Evolutionary conservation across 2,797 vertebrate species (phyloP).

Genomic region (Takifugu rubripes): DNA sequence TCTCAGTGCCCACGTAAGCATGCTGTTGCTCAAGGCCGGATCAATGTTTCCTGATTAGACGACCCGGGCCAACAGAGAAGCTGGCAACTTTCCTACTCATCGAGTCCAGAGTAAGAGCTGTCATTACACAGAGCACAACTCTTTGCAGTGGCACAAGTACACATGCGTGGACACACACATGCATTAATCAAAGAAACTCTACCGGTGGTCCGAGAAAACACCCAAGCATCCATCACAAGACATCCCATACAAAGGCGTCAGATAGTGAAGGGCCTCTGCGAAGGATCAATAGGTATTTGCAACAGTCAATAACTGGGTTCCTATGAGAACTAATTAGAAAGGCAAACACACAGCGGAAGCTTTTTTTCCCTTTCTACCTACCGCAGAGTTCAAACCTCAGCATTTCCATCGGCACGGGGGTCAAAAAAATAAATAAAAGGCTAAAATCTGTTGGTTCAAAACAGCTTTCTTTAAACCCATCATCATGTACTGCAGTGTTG

Average conservation of each 20-base stretch:
- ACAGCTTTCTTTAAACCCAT: too few relatives aligned
- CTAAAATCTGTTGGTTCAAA: too few relatives aligned
- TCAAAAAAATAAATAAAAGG: not conserved
- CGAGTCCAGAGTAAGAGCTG: constrained; percentile 22
- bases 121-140: constrained; percentile 18
- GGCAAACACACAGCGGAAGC: constrained; percentile 49
- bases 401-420: not conserved
- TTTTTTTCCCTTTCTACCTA: constrained; percentile 26
- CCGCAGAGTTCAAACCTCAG: constrained; percentile 13
- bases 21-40: constrained; percentile 47
- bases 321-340: constrained; percentile 77
- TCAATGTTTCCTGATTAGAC: constrained; percentile 62
- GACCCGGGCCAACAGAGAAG: constrained; percentile 38
- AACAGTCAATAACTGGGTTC: constrained; percentile 67
- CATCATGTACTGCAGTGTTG: too few relatives aligned
- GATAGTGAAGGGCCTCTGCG: constrained; percentile 43
- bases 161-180: not conserved
- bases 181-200: constrained; percentile 17
- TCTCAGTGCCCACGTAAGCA: constrained; percentile 65
- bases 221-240: constrained; percentile 26
- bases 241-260: constrained; percentile 47
- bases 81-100: constrained; percentile 36
- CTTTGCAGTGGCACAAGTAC: constrained; percentile 11
- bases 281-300: constrained; percentile 71
- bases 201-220: constrained; percentile 13